Conservation (phyloP, 2,797 vertebrate genomes). For the Coendou prehensilis region DNA sequence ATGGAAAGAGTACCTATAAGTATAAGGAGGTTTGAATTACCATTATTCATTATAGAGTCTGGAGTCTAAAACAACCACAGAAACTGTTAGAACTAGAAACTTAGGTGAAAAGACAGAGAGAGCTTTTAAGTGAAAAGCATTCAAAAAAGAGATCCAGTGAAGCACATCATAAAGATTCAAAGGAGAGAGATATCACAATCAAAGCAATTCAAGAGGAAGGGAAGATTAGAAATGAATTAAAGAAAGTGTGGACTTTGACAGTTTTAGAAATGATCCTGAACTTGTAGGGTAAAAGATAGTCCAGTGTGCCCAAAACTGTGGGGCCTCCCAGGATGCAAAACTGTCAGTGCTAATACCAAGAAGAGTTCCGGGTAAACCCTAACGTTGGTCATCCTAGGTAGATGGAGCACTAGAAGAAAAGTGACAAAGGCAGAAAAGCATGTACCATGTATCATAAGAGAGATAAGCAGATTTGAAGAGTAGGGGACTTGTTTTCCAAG, state of each 20-base stretch:
- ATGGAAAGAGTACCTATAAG: background rate
- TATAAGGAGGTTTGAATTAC: background rate
- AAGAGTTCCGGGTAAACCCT: background rate
- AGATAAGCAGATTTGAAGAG: background rate
- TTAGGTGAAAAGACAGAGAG: background rate
- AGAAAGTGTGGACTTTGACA: background rate
- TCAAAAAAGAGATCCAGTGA: background rate
- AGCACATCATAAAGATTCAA: background rate
- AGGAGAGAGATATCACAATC: background rate
- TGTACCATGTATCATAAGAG: background rate
- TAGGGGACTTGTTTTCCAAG: background rate
- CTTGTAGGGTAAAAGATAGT: background rate
- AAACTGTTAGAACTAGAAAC: background rate
- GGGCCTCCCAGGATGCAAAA: background rate
- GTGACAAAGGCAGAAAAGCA: background rate
- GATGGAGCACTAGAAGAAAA: background rate
- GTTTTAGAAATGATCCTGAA: background rate
- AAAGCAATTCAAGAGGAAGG: background rate
- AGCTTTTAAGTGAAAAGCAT: background rate
- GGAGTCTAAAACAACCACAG: background rate
- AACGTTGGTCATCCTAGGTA: too few species aligned
- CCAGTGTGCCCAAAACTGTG: background rate
- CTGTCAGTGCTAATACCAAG: too few species aligned
- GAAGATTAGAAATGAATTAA: conserved; percentile 5
- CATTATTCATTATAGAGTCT: background rate